phyloP scores from a whole-genome alignment of 2,113 vertebrate genomes.

The Oncorhynchus gorbuscha region DNA sequence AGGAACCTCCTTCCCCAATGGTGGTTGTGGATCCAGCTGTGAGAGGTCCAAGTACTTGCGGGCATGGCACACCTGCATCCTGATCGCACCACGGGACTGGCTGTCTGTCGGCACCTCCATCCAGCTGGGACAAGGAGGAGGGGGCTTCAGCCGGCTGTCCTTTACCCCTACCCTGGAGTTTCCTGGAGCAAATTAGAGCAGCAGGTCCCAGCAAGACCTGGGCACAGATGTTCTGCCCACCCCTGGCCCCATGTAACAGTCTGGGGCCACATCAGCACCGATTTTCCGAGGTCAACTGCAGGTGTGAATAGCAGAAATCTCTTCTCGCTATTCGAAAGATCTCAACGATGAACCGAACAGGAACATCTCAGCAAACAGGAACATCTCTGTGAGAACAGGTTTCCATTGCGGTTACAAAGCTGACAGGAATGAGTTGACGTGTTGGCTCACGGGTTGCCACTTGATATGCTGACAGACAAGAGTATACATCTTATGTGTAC shows the following conservation, averaged over 20 bases:
- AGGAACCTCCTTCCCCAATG: conserved; percentile 48
- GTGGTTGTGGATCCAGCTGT: conserved; percentile 55
- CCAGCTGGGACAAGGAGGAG: conserved; percentile 46
- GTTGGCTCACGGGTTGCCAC: conserved; percentile 11
- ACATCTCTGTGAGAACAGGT: conserved; percentile 12
- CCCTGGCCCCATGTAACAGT: conserved; percentile 39
- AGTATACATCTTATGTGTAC: background rate
- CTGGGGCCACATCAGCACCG: conserved; percentile 34
- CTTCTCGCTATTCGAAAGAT: conserved; percentile 33
- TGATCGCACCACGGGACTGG: conserved; percentile 57
- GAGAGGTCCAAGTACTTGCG: conserved; percentile 28
- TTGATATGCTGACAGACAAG: background rate
- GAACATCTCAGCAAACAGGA: conserved; percentile 47
- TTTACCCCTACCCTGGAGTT: conserved; percentile 34
- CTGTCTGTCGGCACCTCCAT: conserved; percentile 37
- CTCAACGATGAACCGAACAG: conserved; percentile 42
- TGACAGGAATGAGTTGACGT: conserved; percentile 36
- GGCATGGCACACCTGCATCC: conserved; percentile 53
- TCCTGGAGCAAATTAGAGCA: conserved; percentile 47
- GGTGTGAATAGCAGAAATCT: conserved; percentile 35
- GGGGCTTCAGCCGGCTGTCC: conserved; percentile 45
- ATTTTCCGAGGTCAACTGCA: conserved; percentile 48
- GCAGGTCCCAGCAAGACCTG: conserved; percentile 50
- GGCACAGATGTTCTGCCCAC: conserved; percentile 66
- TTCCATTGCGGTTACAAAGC: conserved; percentile 12